Evolutionary conservation across 1,140 invertebrate genomes (phyloP).

Genomic region (Drosophila nikananu): DNA sequence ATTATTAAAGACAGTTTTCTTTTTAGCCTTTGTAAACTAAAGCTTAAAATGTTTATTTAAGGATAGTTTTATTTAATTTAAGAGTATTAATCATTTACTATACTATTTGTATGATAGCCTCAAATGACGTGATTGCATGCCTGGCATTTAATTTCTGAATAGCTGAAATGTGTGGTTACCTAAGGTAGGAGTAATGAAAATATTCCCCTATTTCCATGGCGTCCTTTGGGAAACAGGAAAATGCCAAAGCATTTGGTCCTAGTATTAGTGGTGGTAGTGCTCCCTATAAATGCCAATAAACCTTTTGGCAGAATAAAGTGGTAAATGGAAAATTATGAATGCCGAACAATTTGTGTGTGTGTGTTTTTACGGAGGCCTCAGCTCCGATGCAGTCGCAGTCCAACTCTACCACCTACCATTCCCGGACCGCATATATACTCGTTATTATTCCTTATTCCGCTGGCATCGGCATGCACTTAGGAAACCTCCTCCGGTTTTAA

Average conservation of each 20-base stretch:
- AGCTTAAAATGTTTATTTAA: background rate
- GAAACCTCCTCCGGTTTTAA: constrained; percentile 17
- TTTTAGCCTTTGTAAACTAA: no score
- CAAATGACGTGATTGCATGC: background rate
- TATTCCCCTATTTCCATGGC: constrained; percentile 5
- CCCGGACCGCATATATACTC: constrained; percentile 2
- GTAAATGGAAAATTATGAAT: constrained; percentile 48
- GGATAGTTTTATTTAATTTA: rapidly evolving
- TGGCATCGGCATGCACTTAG: constrained; percentile 38
- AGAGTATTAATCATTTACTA: background rate
- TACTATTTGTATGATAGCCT: background rate
- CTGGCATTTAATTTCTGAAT: constrained; percentile 5
- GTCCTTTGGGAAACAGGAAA: background rate
- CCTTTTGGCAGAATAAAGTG: constrained; percentile 30
- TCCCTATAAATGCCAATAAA: constrained; percentile 48
- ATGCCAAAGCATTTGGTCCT: background rate
- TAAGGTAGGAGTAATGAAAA: background rate
- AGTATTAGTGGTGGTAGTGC: background rate
- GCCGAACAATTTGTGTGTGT: constrained; percentile 1
- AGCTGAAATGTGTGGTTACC: constrained; percentile 8
- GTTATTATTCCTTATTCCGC: constrained; percentile 47
- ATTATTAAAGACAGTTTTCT: background rate
- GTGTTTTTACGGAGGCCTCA: constrained; percentile 2
- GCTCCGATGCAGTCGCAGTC: background rate
- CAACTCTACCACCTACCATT: constrained; percentile 5